These are phyloP conservation scores for Anarhynchus alexandrinus DNA, from an alignment of 2,113 vertebrate genomes.

Conservation along the genomic window DNA sequence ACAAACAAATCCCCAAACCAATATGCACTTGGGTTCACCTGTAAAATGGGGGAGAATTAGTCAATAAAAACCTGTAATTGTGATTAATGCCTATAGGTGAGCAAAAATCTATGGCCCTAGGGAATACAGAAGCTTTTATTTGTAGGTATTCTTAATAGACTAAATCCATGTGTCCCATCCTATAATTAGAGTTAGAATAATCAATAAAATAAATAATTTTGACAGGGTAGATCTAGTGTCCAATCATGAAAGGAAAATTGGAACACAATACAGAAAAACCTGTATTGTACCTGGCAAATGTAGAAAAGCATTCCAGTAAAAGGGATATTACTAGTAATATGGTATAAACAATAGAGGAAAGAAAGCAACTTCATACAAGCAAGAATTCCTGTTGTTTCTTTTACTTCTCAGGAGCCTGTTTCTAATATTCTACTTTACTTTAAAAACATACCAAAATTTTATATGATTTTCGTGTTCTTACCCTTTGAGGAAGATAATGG, in stretches of 20 bases:
- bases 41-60: not conserved
- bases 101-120: not conserved
- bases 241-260: not conserved
- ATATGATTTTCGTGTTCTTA: not conserved
- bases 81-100: not conserved
- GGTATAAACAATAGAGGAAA: not conserved
- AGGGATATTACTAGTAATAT: not conserved
- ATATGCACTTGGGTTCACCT: not conserved
- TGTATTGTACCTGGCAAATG: not conserved
- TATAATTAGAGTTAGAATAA: slow-evolving; percentile 20
- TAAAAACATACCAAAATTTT: not conserved
- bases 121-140: not conserved
- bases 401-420: not conserved
- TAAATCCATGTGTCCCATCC: not conserved
- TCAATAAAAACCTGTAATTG: slow-evolving; percentile 1
- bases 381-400: not conserved
- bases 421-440: not conserved
- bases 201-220: not conserved
- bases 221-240: not conserved
- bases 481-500: not conserved
- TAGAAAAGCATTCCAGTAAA: not conserved
- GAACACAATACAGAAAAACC: not conserved
- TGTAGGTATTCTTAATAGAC: not conserved
- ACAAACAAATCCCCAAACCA: not conserved
- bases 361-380: not conserved